Conservation (phyloP, 2,888 invertebrate genomes). For the Oligia strigilis region DNA sequence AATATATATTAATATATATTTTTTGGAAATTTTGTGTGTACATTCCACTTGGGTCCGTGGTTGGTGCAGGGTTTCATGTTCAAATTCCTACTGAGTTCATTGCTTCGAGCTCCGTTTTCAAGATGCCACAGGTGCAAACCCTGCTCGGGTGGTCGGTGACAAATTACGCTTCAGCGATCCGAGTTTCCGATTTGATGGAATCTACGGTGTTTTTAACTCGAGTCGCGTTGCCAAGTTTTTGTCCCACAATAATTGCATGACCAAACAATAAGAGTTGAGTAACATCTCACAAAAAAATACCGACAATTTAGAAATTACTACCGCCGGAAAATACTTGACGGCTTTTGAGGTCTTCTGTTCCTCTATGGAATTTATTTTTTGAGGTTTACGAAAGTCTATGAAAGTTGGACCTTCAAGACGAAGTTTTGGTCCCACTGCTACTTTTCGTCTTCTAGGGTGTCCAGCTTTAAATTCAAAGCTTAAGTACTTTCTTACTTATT, state of each 20-base stretch:
- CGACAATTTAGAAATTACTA: slow-evolving; percentile 60
- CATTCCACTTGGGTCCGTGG: neutral
- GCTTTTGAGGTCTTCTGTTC: slow-evolving; percentile 36
- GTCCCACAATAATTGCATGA: slow-evolving; percentile 62
- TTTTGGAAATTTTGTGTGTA: neutral
- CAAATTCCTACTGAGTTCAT: slow-evolving; percentile 8
- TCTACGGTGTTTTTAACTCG: slow-evolving; percentile 62
- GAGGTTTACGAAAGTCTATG: neutral
- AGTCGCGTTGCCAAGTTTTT: slow-evolving; percentile 64
- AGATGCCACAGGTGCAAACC: slow-evolving; percentile 51
- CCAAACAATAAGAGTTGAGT: slow-evolving; percentile 64
- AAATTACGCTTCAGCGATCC: slow-evolving; percentile 70
- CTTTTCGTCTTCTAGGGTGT: neutral
- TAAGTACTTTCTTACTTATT: neutral
- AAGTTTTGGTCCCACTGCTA: neutral
- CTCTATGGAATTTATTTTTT: slow-evolving; percentile 12
- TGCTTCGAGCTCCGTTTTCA: slow-evolving; percentile 36
- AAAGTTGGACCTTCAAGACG: neutral
- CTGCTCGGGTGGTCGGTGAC: slow-evolving; percentile 62
- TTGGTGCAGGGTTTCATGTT: slow-evolving; percentile 16
- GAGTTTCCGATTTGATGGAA: slow-evolving; percentile 73
- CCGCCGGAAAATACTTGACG: slow-evolving; percentile 53
- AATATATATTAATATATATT: no score
- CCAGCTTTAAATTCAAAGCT: neutral
- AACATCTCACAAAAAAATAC: slow-evolving; percentile 62